Conservation (phyloP, 2,888 invertebrate species). For the Phengaris alcon region DNA sequence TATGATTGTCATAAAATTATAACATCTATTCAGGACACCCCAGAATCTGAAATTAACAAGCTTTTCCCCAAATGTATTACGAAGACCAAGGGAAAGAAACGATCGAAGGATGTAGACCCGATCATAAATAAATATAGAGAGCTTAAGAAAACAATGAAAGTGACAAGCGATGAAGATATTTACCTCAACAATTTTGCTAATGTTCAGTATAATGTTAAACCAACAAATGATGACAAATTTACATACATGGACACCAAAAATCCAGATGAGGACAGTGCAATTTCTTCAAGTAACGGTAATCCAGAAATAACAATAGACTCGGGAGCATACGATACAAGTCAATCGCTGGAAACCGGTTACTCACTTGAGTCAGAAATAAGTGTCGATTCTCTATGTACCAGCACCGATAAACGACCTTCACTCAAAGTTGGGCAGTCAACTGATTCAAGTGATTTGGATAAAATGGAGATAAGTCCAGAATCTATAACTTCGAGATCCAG, state of each 20-base stretch:
- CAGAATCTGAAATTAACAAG: conserved; percentile 69
- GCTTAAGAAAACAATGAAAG: conserved; percentile 69
- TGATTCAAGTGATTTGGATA: conserved; percentile 83
- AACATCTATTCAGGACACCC: conserved; percentile 74
- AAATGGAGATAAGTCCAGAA: conserved; percentile 77
- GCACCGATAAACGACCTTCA: conserved; percentile 78
- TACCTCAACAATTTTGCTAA: conserved; percentile 74
- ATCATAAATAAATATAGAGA: conserved; percentile 74
- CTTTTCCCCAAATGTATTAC: conserved; percentile 73
- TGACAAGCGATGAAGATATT: conserved; percentile 67
- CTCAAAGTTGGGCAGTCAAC: conserved; percentile 82
- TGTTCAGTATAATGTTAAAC: conserved; percentile 62
- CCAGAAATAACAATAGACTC: conserved; percentile 75
- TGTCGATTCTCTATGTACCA: conserved; percentile 78
- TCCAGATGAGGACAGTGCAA: conserved; percentile 73
- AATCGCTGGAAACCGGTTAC: conserved; percentile 74
- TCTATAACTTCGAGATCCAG: conserved; percentile 74
- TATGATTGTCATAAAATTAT: conserved; percentile 81
- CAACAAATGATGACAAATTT: conserved; percentile 58
- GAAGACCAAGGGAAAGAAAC: conserved; percentile 74
- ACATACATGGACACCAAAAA: conserved; percentile 66
- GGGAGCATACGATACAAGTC: conserved; percentile 70
- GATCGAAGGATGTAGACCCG: conserved; percentile 71
- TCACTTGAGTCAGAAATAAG: conserved; percentile 79
- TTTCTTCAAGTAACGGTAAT: conserved; percentile 72